Percentiles rank a stretch among this genome's conserved stretches.
Evolutionary conservation across 2,113 vertebrate genomes (phyloP).

Genomic region (Canis aureus): DNA sequence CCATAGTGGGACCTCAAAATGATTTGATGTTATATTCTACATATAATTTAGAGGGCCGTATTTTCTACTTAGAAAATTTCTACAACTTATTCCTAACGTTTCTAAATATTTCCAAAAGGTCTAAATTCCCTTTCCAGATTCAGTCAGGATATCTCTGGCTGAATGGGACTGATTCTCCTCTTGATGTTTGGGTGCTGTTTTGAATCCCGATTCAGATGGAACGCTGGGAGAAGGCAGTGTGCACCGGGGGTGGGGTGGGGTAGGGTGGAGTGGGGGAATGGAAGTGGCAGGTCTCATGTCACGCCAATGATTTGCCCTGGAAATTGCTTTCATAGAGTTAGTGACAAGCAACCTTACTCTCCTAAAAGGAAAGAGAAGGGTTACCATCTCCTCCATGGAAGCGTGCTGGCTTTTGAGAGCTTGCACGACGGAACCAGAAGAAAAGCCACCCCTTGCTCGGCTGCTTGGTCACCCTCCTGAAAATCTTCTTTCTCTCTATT

Average conservation of each 20-base stretch:
- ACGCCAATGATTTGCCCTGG: background rate
- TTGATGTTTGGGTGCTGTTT: too few species aligned
- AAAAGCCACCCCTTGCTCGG: background rate
- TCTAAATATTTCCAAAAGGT: slow-evolving; percentile 8
- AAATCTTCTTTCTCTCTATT: background rate
- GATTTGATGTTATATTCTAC: background rate
- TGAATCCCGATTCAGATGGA: too few species aligned
- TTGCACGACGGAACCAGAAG: too few species aligned
- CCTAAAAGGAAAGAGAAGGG: background rate
- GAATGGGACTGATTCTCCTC: background rate
- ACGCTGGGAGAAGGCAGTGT: fast-evolving
- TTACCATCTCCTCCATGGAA: background rate
- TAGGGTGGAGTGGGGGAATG: background rate
- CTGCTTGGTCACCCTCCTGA: background rate
- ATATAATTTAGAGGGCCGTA: background rate
- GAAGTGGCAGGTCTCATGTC: too few species aligned
- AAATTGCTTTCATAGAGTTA: background rate
- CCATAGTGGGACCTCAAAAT: background rate
- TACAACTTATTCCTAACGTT: background rate
- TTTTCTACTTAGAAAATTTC: background rate
- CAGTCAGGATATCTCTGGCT: background rate
- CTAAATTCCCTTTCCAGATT: background rate
- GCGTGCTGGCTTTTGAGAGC: background rate
- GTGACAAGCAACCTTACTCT: background rate
- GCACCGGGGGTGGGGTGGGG: fast-evolving